Evolutionary conservation across 2,888 invertebrate species (phyloP), one percentile per base, ranked within the genome.

Genomic region (Liodrosophila aerea): DNA sequence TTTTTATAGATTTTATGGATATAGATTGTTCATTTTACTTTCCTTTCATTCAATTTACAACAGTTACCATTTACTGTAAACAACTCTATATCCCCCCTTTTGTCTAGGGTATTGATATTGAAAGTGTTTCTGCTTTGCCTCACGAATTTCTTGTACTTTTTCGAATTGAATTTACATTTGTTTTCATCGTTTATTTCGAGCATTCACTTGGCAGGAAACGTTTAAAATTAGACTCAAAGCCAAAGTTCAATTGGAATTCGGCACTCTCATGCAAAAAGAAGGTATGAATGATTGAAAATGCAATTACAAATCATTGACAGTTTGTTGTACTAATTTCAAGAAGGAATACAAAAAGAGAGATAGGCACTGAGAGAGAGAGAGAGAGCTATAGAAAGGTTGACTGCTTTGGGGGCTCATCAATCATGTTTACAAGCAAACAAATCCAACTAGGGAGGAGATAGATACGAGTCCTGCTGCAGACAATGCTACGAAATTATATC

Each of bases 401-500:
- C 29, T 22, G 29, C 22, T 22, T 22, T 22, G 22, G 22, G 29
- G 12, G 34, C 54, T 70, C 59, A 73, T 73, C 73, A 73, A 73
- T 73, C 73, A 73, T 70, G 67, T 70, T 73, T 61, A 63, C 53
- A 64, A 73, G 54, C 69, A 54, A 51, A 46, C 40, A 37, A 37
- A 37, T 1, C 33, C 4, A 11, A 22, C 22, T 5, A 3, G 11
- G 33, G 12, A 33, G n/a, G 2, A 33, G 11, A 33, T 11, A 33
- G 4, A 66, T 57, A 63, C 57, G 43, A 70, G 50, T 49, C 65
- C 33, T 78, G 64, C 73, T 63, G 66, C 67, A 64, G 78, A 85
- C 82, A 85, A 78, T 70, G 67, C 81, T 71, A 65, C 69, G 69
- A 82, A 80, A 85, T 85, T 66, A 83, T 85, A 85, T 85, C 83